Evolutionary conservation across 2,888 invertebrate genomes (phyloP).

Genomic region (Apantesis nais): DNA sequence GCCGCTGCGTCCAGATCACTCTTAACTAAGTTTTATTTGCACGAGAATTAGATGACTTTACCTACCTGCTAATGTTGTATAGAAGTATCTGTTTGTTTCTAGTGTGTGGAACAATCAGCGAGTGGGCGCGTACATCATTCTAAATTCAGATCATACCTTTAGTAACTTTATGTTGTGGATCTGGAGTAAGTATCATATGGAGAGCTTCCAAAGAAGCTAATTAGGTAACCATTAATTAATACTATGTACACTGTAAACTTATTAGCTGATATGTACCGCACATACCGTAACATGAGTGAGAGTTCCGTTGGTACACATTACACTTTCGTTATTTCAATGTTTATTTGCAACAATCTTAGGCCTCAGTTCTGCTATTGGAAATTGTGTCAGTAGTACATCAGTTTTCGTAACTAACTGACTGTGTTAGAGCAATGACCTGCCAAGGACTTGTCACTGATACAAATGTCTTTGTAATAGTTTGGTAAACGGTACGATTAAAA

Average conservation of each 20-base stretch:
- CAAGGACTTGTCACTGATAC: too few relatives aligned
- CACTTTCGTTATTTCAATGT: neutral
- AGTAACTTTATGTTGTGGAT: neutral
- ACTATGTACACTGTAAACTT: neutral
- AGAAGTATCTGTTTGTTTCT: neutral
- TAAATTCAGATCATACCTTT: neutral
- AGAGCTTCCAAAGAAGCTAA: neutral
- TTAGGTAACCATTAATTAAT: neutral
- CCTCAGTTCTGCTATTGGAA: too few relatives aligned
- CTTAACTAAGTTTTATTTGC: slow-evolving; percentile 9
- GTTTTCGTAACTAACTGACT: too few relatives aligned
- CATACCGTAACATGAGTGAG: too few relatives aligned
- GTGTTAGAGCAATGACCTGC: too few relatives aligned
- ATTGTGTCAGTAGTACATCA: too few relatives aligned
- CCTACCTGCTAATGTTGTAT: slow-evolving; percentile 1
- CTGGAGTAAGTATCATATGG: neutral
- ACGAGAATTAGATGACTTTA: neutral
- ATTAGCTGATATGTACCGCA: too few relatives aligned
- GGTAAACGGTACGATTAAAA: too few relatives aligned
- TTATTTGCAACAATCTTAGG: neutral
- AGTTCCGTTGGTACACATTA: too few relatives aligned
- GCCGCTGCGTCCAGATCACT: neutral
- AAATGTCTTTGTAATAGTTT: too few relatives aligned
- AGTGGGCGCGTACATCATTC: neutral
- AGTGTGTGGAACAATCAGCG: neutral